phyloP scores from a whole-genome alignment of 1,140 invertebrate species.

The Polypedilum vanderplanki region DNA sequence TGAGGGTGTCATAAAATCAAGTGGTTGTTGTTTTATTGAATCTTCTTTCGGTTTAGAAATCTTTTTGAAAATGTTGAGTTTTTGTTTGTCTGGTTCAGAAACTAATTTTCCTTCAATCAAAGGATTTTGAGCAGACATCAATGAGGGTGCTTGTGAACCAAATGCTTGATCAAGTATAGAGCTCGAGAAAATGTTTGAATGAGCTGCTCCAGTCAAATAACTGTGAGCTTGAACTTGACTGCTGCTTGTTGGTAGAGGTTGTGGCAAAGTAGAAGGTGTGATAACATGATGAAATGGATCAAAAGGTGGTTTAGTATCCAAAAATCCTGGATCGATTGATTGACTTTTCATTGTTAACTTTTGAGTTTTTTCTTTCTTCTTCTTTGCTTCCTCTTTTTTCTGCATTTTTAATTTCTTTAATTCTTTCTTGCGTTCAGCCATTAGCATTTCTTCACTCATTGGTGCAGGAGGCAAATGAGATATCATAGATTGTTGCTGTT shows the following conservation, averaged over 20 bases:
- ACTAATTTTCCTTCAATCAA: conserved; percentile 57
- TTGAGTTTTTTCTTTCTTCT: conserved; percentile 1
- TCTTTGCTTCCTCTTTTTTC: neutral
- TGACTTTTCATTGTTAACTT: conserved; percentile 33
- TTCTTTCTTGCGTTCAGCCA: conserved; percentile 26
- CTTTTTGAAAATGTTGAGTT: conserved; percentile 79
- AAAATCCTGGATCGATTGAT: conserved; percentile 23
- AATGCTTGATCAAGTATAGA: neutral
- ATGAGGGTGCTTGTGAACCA: conserved; percentile 8
- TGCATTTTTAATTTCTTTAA: conserved; percentile 31
- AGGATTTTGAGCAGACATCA: conserved; percentile 11
- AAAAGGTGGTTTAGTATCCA: neutral
- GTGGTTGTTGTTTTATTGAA: neutral
- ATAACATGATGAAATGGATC: conserved; percentile 7
- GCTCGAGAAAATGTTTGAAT: neutral
- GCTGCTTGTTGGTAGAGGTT: conserved; percentile 32
- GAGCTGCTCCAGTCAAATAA: conserved; percentile 17
- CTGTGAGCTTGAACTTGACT: conserved; percentile 39
- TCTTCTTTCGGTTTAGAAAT: conserved; percentile 68
- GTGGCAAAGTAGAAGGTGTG: conserved; percentile 34
- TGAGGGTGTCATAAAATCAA: conserved; percentile 3
- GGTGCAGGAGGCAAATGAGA: neutral
- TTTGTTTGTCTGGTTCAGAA: conserved; percentile 71
- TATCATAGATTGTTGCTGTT: neutral
- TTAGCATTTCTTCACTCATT: neutral